Percentiles rank a stretch among this genome's conserved stretches.
phyloP scores from a whole-genome alignment of 2,888 invertebrate genomes.

The Cheilosia vernalis region DNA sequence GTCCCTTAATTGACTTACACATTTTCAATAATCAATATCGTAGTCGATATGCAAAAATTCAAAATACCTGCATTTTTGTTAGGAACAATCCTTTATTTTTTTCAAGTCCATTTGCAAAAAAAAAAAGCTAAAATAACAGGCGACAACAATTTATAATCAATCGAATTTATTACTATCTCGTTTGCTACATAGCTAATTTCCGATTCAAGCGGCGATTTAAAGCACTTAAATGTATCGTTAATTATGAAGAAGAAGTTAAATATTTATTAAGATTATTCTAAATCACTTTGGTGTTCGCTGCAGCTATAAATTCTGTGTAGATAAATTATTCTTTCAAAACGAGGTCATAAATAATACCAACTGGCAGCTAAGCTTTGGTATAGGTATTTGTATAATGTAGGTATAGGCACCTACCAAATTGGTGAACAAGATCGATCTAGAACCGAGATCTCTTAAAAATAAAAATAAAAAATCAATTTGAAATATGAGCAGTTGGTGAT shows the following conservation, averaged over 20 bases:
- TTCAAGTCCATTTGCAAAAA: too few relatives aligned
- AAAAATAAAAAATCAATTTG: neutral
- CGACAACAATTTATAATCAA: too few relatives aligned
- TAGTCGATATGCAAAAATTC: too few relatives aligned
- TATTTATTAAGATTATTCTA: neutral
- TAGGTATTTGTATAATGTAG: too few relatives aligned
- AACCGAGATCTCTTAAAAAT: neutral
- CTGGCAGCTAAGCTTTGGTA: neutral
- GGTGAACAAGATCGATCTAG: too few relatives aligned
- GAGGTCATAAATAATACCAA: neutral
- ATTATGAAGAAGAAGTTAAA: neutral
- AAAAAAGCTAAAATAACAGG: too few relatives aligned
- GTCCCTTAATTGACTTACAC: too few relatives aligned
- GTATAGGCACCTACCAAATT: too few relatives aligned
- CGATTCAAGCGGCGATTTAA: neutral
- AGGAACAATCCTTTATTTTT: too few relatives aligned
- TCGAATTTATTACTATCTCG: neutral
- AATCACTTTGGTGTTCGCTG: neutral
- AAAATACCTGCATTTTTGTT: too few relatives aligned
- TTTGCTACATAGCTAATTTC: neutral
- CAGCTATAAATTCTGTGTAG: neutral
- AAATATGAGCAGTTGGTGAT: neutral
- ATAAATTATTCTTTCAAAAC: too few relatives aligned
- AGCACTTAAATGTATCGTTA: constrained; percentile 2
- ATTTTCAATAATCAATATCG: too few relatives aligned